Evolutionary conservation across 2,888 invertebrate species (phyloP).

Genomic region (Watsonalla cultraria): DNA sequence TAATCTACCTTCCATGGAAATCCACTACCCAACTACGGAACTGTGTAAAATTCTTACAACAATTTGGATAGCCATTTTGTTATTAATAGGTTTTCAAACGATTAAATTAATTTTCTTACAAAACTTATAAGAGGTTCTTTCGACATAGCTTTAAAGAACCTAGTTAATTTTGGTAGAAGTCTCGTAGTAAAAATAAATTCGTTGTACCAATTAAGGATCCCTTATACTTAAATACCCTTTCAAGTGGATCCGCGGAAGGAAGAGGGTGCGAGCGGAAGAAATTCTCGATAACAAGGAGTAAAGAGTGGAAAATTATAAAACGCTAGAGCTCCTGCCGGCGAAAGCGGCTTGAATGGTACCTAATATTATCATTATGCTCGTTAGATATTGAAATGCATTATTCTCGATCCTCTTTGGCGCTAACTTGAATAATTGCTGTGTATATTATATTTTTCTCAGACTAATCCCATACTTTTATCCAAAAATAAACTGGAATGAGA

Average conservation of each 20-base stretch:
- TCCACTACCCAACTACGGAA: neutral
- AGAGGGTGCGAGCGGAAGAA: conserved; percentile 68
- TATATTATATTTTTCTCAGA: too few relatives aligned
- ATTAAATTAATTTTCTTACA: conserved; percentile 12
- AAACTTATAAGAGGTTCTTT: neutral
- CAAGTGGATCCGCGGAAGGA: conserved; percentile 64
- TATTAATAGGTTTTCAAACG: neutral
- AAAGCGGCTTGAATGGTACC: conserved; percentile 32
- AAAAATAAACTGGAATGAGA: neutral
- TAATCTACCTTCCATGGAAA: conserved; percentile 27
- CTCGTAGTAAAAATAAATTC: conserved; percentile 58
- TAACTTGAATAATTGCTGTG: neutral
- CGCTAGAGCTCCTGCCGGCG: conserved; percentile 49
- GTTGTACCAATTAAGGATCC: conserved; percentile 68
- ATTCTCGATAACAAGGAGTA: conserved; percentile 66
- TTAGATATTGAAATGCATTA: conserved; percentile 31
- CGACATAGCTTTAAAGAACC: conserved; percentile 21
- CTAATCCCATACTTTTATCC: too few relatives aligned
- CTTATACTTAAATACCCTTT: conserved; percentile 69
- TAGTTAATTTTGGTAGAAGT: conserved; percentile 38
- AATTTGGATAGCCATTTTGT: neutral
- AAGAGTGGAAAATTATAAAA: conserved; percentile 69
- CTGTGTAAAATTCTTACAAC: neutral
- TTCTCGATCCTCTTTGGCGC: neutral
- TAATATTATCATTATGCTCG: conserved; percentile 48